Evolutionary conservation across 2,888 invertebrate species (phyloP), one percentile per base, ranked within the genome.

Genomic region (Altica lythri): DNA sequence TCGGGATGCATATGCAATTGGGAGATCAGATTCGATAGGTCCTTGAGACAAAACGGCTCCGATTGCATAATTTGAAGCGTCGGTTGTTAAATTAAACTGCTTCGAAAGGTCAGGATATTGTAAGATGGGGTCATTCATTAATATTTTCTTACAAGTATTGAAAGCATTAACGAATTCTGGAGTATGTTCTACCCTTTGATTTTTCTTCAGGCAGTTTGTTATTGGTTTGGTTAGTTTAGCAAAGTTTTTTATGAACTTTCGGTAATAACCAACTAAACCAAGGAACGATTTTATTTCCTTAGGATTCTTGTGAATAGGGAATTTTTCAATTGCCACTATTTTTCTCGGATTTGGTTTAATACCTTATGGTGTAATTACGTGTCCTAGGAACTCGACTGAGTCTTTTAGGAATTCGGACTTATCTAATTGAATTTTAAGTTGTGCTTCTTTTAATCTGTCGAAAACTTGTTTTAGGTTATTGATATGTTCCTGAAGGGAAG

Each of bases 41-140:
- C 61, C 61, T 61, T 75, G 73, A 1, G 70, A 65, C n/a, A 57
- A 22, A 17, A 57, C 40, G 8, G 53, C 42, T 5, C 56, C 56
- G 13, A 57, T 49, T 1, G 68, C 68, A 16, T 59, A 61, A 34
- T 73, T 67, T 9, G 64, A 66, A 0, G 74, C 75, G 52, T 75
- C 75, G 0, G 74, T 73, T 1, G 66, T 65, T 5, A 73, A 34
- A 13, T 62, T 56, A 55, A 74, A 73, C 4, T 58, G 47, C 61
- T 68, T 61, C 51, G 34, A 37, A 40, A 57, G 69, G 55, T 72
- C 66, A 3, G 70, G 70, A 44, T 68, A 71, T 55, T 68, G 60
- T 6, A 67, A 50, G n/a, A 68, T 8, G n/a, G 63, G 60, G n/a
- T 38, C 38, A 14, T 38, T 62, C 2, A 19, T 59, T 19, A 61